Conservation (phyloP, 2,113 vertebrate species). For the Xiphias gladius region DNA sequence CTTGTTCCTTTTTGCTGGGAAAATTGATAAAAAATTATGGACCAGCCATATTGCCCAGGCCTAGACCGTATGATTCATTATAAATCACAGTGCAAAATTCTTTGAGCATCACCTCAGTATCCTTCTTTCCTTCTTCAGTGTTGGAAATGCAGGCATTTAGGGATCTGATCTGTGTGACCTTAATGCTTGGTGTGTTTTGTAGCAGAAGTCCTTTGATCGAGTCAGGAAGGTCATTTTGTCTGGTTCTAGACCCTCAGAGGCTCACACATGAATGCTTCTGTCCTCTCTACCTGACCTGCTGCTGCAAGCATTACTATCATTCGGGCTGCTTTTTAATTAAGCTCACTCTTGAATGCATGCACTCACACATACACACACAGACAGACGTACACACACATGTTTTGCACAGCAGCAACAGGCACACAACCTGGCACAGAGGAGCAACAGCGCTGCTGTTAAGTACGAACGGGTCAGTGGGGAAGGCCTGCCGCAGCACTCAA, state of each 20-base stretch:
- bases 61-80: neutral
- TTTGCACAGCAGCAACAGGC: slow-evolving; percentile 68
- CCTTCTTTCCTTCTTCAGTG: slow-evolving; percentile 28
- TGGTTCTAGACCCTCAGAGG: slow-evolving; percentile 67
- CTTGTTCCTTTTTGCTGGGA: too few relatives aligned
- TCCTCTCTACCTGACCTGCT: slow-evolving; percentile 72
- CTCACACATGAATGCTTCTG: slow-evolving; percentile 72
- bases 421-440: slow-evolving; percentile 56
- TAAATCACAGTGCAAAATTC: slow-evolving; percentile 9
- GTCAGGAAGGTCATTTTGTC: slow-evolving; percentile 69
- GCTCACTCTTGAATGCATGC: slow-evolving; percentile 46
- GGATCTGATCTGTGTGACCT: slow-evolving; percentile 59
- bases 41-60: neutral
- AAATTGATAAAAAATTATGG: neutral
- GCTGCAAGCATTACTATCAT: slow-evolving; percentile 61
- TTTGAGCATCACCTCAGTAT: slow-evolving; percentile 1
- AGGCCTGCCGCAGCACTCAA: slow-evolving; percentile 37
- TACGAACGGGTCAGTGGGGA: slow-evolving; percentile 69
- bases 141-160: slow-evolving; percentile 15
- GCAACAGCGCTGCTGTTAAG: slow-evolving; percentile 63
- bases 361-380: neutral
- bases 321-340: slow-evolving; percentile 71
- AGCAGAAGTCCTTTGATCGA: slow-evolving; percentile 65
- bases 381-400: slow-evolving; percentile 1
- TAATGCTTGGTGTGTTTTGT: slow-evolving; percentile 53